These are phyloP conservation scores for Abramis brama DNA, from an alignment of 2,113 vertebrate species.

Conservation along the genomic window DNA sequence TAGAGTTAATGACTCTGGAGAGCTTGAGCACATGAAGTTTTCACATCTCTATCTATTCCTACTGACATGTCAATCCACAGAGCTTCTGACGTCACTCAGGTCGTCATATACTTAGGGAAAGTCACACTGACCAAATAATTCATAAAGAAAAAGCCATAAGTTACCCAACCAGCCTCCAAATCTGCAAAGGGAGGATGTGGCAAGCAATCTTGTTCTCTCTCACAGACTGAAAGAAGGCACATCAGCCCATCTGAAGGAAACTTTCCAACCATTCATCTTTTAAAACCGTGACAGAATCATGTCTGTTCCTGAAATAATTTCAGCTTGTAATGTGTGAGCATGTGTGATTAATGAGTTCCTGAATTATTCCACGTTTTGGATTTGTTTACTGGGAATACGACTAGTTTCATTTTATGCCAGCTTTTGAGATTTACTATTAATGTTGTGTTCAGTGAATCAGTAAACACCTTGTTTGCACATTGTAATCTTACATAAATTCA, in stretches of 20 bases:
- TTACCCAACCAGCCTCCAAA: not conserved
- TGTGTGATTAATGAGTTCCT: not conserved
- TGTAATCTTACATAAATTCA: not conserved
- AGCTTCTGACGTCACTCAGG: constrained; percentile 17
- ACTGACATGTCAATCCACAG: not conserved
- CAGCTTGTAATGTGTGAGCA: constrained; percentile 1
- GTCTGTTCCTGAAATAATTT: constrained; percentile 39
- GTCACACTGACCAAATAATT: constrained; percentile 30
- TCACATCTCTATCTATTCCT: not conserved
- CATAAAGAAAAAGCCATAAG: constrained; percentile 17
- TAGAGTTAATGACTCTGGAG: constrained; percentile 23
- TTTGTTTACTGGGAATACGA: not conserved
- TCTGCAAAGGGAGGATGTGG: constrained; percentile 12
- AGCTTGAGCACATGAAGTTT: not conserved
- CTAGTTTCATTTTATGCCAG: not conserved
- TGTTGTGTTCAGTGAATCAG: not conserved
- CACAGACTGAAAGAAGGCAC: not conserved
- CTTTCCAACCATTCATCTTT: constrained; percentile 43
- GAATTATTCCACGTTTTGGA: not conserved
- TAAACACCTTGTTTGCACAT: no score
- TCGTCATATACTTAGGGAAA: not conserved
- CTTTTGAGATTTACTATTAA: not conserved
- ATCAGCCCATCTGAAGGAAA: constrained; percentile 16
- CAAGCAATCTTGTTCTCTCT: not conserved
- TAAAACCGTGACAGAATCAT: constrained; percentile 8